Conservation (phyloP, 2,888 invertebrate genomes). For the Hydrotaea cyrtoneurina region DNA sequence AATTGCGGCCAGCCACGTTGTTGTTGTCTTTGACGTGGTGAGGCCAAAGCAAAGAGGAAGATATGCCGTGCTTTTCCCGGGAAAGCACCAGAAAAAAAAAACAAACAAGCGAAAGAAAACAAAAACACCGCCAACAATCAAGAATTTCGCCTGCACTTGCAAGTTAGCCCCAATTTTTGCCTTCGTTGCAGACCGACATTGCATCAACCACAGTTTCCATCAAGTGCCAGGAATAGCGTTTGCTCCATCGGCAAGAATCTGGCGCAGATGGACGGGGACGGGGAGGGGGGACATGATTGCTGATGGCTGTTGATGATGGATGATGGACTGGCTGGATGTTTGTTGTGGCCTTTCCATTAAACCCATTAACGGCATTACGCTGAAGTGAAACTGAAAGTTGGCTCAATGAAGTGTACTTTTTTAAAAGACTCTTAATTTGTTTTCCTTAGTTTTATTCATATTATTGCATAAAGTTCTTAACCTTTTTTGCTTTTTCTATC, state of each 20-base stretch:
- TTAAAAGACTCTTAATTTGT: slow-evolving; percentile 14
- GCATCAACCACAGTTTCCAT: not conserved
- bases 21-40: not conserved
- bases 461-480: not conserved
- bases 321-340: not conserved
- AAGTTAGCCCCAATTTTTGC: not conserved
- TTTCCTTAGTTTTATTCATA: slow-evolving; percentile 12
- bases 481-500: not conserved
- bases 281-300: not conserved
- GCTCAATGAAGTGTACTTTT: slow-evolving; percentile 14
- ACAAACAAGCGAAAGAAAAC: no score
- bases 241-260: no score
- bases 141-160: not conserved
- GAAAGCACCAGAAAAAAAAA: not conserved
- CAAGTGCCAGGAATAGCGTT: not conserved
- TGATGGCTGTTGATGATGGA: not conserved
- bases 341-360: slow-evolving; percentile 18
- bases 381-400: not conserved
- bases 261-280: no score
- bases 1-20: not conserved
- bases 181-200: not conserved
- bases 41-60: not conserved
- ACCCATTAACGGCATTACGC: slow-evolving; percentile 7
- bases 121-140: not conserved
- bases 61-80: not conserved